Percentiles rank a stretch among this genome's conserved stretches.
Evolutionary conservation across 2,797 vertebrate species (phyloP).

Genomic region (Ctenopoma kingsleyae): DNA sequence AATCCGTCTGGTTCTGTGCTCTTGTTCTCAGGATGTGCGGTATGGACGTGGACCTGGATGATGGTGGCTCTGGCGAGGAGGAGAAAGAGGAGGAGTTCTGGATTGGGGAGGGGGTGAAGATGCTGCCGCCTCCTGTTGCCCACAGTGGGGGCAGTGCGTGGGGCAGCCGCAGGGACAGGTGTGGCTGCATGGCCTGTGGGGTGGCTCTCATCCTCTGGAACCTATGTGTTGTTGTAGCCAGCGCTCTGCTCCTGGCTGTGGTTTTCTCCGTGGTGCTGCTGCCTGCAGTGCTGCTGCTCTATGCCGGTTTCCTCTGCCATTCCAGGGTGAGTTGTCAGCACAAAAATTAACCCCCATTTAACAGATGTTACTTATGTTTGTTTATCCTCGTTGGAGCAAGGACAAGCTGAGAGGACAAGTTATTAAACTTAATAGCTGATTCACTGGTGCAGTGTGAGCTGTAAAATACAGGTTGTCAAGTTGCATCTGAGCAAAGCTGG

Average conservation of each 20-base stretch:
- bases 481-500: constrained; percentile 7
- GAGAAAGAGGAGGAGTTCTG: constrained; percentile 84
- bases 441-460: background rate
- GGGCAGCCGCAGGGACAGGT: constrained; percentile 77
- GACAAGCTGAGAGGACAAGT: background rate
- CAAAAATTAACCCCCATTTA: background rate
- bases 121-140: constrained; percentile 83
- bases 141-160: constrained; percentile 78
- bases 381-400: background rate
- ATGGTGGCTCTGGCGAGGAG: constrained; percentile 75
- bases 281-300: constrained; percentile 82
- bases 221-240: constrained; percentile 60
- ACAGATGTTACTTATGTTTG: background rate
- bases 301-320: constrained; percentile 85
- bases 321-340: constrained; percentile 78
- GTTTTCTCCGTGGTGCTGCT: constrained; percentile 82
- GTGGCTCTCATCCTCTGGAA: constrained; percentile 79
- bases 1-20: background rate
- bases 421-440: background rate
- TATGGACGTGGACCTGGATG: constrained; percentile 79
- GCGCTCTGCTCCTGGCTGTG: constrained; percentile 69
- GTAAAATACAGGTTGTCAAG: background rate
- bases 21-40: constrained; percentile 81
- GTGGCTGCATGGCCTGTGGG: constrained; percentile 77
- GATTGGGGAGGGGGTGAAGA: constrained; percentile 78